Base-by-base conservation (phyloP, 1,140 invertebrate genomes). In the Brachionus plicatilis region DNA sequence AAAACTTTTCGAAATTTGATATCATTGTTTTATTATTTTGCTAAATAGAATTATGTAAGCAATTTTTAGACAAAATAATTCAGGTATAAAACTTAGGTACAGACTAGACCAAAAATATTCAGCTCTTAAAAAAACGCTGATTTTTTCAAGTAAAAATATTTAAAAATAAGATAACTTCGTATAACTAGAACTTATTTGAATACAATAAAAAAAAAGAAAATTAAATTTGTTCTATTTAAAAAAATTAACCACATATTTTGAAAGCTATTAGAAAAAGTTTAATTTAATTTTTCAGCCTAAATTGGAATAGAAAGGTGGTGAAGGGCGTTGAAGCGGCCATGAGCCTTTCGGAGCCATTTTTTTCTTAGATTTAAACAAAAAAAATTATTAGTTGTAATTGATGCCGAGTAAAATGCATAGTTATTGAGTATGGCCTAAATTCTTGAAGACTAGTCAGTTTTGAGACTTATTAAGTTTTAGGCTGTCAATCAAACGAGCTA, bases 391-490 rank as follows among this genome's bases (percentile, higher is more conserved):
- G 53, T 27, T 47, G 45, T 47, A 3, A 60, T 60, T 60, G 20
- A 53, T 53, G 47, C 47, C 11, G 47, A 7, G 6, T n/a, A 53
- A 3, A 53, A 60, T 60, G 17, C 53, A 20, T 24, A 60, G 53
- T 60, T 37, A 37, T 60, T 60, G 53, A 60, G 53, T 20, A 60
- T 60, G 53, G 53, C 53, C 53, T 60, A 60, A 20, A 60, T 60
- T 60, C 53, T 60, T 24, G 20, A 60, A 17, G 53, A 60, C 53
- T 60, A 60, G 53, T 60, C 53, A 60, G 53, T 20, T 60, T 60
- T 60, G 53, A 60, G 53, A 60, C 53, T 60, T 60, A 60, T 60
- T 60, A 60, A 60, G 53, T 60, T 60, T 60, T 60, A 60, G 53
- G 53, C 53, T 60, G 53, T 60, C 53, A 60, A 60, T 60, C 53